Evolutionary conservation across 1,140 invertebrate genomes (phyloP).

Genomic region (Camponotus pennsylvanicus): DNA sequence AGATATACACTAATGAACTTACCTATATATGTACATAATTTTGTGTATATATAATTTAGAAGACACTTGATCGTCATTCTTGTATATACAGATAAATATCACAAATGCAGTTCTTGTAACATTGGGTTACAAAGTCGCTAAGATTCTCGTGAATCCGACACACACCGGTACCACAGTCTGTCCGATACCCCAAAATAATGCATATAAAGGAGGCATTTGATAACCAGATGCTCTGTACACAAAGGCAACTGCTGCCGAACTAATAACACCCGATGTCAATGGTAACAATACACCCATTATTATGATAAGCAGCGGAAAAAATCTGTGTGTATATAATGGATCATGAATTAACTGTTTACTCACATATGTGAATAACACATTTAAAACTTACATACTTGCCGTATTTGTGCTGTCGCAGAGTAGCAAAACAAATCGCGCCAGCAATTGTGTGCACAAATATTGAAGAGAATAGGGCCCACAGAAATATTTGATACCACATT

Average conservation of each 20-base stretch:
- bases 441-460: constrained; percentile 96
- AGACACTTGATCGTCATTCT: constrained; percentile 14
- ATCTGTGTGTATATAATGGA: constrained; percentile 84
- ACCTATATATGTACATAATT: constrained; percentile 49
- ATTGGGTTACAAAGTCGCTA: constrained; percentile 93
- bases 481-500: constrained; percentile 98
- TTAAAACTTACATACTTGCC: constrained; percentile 89
- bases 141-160: constrained; percentile 96
- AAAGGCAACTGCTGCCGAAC: constrained; percentile 97
- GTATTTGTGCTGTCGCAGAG: constrained; percentile 96
- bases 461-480: constrained; percentile 97
- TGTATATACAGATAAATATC: constrained; percentile 39
- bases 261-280: constrained; percentile 94
- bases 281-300: constrained; percentile 95
- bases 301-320: constrained; percentile 95
- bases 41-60: constrained; percentile 23
- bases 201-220: constrained; percentile 95
- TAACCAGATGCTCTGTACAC: constrained; percentile 96
- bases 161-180: constrained; percentile 96
- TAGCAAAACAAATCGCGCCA: constrained; percentile 95
- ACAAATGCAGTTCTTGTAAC: constrained; percentile 32
- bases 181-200: constrained; percentile 96
- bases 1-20: constrained; percentile 27
- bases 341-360: not conserved
- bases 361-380: not conserved